These are phyloP conservation scores for Watsonalla cultraria DNA, from an alignment of 2,888 invertebrate genomes.

Conservation along the genomic window DNA sequence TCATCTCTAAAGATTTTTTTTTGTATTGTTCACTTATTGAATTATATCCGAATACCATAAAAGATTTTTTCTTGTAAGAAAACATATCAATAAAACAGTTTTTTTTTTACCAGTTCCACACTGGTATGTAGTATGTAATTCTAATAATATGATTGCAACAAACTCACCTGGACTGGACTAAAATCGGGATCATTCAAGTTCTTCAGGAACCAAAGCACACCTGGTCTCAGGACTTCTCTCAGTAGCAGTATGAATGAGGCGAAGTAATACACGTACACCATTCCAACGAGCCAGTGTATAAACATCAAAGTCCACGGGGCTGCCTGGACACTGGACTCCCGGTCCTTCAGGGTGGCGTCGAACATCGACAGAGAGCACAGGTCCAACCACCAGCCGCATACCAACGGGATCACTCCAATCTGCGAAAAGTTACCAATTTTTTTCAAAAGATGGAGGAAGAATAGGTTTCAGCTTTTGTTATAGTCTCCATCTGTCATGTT, in stretches of 20 bases:
- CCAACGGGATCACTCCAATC: slow-evolving; percentile 96
- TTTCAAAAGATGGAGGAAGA: no score
- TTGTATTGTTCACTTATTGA: no score
- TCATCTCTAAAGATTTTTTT: no score
- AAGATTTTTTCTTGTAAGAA: no score
- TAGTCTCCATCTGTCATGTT: no score
- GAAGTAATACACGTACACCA: slow-evolving; percentile 99
- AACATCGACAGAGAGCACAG: slow-evolving; percentile 96
- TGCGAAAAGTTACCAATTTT: slow-evolving; percentile 17
- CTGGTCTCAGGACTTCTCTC: slow-evolving; percentile 96
- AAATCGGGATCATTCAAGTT: slow-evolving; percentile 99
- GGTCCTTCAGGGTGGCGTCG: slow-evolving; percentile 91
- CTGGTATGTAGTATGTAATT: no score
- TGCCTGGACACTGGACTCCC: slow-evolving; percentile 91
- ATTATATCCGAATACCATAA: no score
- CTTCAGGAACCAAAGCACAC: slow-evolving; percentile 98
- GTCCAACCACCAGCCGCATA: slow-evolving; percentile 99
- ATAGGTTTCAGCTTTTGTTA: no score
- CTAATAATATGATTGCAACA: no score
- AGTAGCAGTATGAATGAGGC: slow-evolving; percentile 96
- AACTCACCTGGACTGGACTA: slow-evolving; percentile 95
- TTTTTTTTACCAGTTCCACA: no score
- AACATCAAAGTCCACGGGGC: slow-evolving; percentile 98
- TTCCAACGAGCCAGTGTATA: slow-evolving; percentile 99
- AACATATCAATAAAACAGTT: no score